phyloP scores from a whole-genome alignment of 2,797 vertebrate species.

The Anas capensis region DNA sequence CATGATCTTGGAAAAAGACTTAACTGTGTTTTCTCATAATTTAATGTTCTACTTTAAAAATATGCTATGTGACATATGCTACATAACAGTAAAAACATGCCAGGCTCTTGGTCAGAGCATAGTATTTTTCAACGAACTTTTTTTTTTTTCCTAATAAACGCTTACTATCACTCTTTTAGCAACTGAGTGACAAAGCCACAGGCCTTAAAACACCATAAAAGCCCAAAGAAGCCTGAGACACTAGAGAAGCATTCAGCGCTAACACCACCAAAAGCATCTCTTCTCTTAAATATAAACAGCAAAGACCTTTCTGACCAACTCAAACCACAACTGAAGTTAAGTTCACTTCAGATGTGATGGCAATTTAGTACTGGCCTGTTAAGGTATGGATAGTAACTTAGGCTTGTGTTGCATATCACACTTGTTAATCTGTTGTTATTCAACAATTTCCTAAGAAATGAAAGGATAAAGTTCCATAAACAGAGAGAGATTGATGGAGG shows the following conservation, averaged over 20 bases:
- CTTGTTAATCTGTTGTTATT: neutral
- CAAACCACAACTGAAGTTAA: neutral
- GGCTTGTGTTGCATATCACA: neutral
- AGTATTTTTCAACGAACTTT: rapidly evolving
- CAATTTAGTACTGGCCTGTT: neutral
- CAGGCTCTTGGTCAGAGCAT: neutral
- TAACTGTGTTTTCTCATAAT: neutral
- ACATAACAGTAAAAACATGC: neutral
- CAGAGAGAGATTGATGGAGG: neutral
- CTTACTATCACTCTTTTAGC: neutral
- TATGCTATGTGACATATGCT: neutral
- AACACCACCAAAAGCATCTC: neutral
- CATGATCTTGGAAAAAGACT: neutral
- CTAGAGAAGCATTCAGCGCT: neutral
- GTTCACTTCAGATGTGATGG: rapidly evolving
- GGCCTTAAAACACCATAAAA: neutral
- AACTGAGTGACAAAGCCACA: rapidly evolving
- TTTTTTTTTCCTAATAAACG: neutral
- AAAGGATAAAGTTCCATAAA: neutral
- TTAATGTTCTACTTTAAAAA: neutral
- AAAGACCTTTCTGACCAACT: neutral
- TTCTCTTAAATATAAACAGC: rapidly evolving
- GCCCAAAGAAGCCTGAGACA: neutral
- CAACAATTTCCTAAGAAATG: rapidly evolving
- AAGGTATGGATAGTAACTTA: neutral